phyloP scores from a whole-genome alignment of 2,797 vertebrate genomes.

The Clangula hyemalis region DNA sequence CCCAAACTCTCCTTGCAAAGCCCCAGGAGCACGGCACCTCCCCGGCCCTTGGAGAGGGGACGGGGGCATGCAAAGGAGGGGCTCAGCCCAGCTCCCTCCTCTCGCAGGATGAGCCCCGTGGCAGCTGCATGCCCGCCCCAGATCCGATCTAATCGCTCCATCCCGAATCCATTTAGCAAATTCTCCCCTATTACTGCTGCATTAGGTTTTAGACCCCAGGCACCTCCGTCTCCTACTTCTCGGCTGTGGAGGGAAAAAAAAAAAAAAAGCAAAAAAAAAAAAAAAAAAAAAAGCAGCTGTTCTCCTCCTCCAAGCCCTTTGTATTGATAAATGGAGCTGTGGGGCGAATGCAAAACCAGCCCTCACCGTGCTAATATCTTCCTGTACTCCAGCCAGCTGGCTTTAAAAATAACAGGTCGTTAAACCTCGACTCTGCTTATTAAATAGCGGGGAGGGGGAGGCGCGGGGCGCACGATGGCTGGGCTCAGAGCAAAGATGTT shows the following conservation, averaged over 20 bases:
- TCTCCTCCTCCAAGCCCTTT: conserved; percentile 6
- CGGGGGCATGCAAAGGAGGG: no score
- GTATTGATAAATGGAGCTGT: conserved; percentile 15
- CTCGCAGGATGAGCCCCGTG: not conserved
- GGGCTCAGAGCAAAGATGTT: no score
- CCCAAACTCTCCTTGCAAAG: no score
- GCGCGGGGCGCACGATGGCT: no score
- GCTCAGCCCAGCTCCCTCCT: no score
- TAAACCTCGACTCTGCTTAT: not conserved
- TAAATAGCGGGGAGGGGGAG: not conserved
- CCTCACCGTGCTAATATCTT: not conserved
- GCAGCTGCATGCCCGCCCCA: not conserved
- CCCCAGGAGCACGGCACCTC: no score
- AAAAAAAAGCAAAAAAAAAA: not conserved
- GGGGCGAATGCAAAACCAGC: not conserved
- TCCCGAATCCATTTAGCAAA: conserved; percentile 24
- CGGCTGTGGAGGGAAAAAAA: not conserved
- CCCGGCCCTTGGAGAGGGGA: no score
- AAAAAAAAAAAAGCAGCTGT: not conserved
- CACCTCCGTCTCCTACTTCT: conserved; percentile 1
- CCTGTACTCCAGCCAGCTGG: conserved; percentile 15
- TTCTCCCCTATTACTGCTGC: not conserved
- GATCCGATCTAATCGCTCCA: not conserved
- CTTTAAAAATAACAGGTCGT: conserved; percentile 24
- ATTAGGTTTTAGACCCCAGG: not conserved